Base-by-base conservation (phyloP, 2,797 vertebrate genomes). In the Sebastes hubbsi region DNA sequence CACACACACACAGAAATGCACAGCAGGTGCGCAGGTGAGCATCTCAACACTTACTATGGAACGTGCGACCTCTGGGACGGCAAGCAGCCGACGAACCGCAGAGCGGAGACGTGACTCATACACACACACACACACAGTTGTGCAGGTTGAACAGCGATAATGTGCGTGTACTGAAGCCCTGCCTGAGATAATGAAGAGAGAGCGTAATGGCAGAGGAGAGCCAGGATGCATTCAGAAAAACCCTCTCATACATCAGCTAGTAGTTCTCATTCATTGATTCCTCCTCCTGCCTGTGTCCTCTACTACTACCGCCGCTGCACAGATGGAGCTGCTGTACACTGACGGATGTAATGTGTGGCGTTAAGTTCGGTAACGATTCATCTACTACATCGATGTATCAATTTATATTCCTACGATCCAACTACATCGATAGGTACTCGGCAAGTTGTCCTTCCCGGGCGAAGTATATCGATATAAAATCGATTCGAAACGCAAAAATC, bases 181-280 rank as follows among this genome's bases (percentile, higher is more conserved):
- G 79, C 14, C 70, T 62, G 70, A 61, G 62, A 84, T 87, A 88
- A 89, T 84, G 85, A 91, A 42, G 38, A 24, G 38, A 24, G 72
- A 73, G 76, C 29, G 32, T 88, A 80, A 90, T 62, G 71, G 64
- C 62, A 85, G 72, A 81, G 72, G n/a, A 71, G 72, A 84, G 81
- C 30, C 36, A 32, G 42, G 27, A n/a, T 49, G 75, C 83, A 71
- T 85, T 88, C 61, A 84, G 78, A 85, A 86, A 83, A 88, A 62
- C 12, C 38, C 77, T 72, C 68, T 65, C 60, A 20, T 24, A 56
- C 64, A 65, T 78, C 38, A 49, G 84, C 34, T 56, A 25, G 36
- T 46, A 42, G 36, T 12, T 82, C 68, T 87, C 81, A 90, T 87
- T 91, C 85, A 89, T 72, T 29, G 64, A 78, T 81, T 77, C 29